Percentiles rank a stretch among this genome's conserved stretches.
Evolutionary conservation across 2,888 invertebrate genomes (phyloP).

Genomic region (Autographa pulchrina): DNA sequence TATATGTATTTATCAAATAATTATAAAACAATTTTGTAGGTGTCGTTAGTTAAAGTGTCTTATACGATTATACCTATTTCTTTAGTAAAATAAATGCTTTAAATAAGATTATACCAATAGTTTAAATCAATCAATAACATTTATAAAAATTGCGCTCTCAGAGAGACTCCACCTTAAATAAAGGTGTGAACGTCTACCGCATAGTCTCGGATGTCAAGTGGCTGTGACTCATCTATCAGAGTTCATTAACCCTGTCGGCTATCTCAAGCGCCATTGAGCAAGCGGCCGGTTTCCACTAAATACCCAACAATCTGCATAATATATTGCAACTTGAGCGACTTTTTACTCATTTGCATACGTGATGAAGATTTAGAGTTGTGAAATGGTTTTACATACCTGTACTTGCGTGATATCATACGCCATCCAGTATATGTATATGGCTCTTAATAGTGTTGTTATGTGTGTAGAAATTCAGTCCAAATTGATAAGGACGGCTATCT

Average conservation of each 20-base stretch:
- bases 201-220: constrained; percentile 63
- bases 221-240: constrained; percentile 72
- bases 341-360: constrained; percentile 48
- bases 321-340: constrained; percentile 45
- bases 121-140: background rate
- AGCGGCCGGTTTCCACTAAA: constrained; percentile 47
- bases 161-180: constrained; percentile 50
- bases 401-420: constrained; percentile 17
- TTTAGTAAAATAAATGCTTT: too few species aligned
- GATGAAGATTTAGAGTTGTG: constrained; percentile 48
- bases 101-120: too few species aligned
- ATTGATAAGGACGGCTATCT: background rate
- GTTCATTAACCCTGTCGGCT: constrained; percentile 67
- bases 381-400: constrained; percentile 44
- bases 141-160: constrained; percentile 11
- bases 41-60: too few species aligned
- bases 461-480: background rate
- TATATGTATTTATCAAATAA: too few species aligned
- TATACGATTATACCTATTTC: too few species aligned
- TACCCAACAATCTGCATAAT: constrained; percentile 41
- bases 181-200: constrained; percentile 55
- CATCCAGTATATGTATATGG: background rate
- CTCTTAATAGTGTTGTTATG: background rate
- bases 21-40: too few species aligned
- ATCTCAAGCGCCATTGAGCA: constrained; percentile 58